phyloP scores from a whole-genome alignment of 2,888 invertebrate genomes.

The Volucella inanis region DNA sequence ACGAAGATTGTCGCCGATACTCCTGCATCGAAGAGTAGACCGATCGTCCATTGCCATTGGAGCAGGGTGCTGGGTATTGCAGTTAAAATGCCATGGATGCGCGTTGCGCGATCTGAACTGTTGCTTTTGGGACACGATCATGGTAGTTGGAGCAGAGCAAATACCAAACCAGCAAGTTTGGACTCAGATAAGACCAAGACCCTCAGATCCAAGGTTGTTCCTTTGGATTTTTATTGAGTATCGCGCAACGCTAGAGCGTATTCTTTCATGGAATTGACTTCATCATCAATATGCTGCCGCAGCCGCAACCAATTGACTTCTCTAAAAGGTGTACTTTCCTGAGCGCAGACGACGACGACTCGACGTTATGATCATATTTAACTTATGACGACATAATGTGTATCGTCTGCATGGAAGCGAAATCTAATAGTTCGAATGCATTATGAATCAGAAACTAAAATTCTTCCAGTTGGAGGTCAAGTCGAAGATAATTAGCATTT shows the following conservation, averaged over 20 bases:
- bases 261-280: slow-evolving; percentile 67
- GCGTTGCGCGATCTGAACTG: slow-evolving; percentile 77
- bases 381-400: slow-evolving; percentile 68
- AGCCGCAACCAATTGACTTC: slow-evolving; percentile 61
- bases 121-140: slow-evolving; percentile 48
- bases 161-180: slow-evolving; percentile 75
- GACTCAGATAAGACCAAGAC: slow-evolving; percentile 66
- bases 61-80: slow-evolving; percentile 73
- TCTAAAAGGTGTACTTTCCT: slow-evolving; percentile 70
- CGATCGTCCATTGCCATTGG: slow-evolving; percentile 38
- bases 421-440: slow-evolving; percentile 25
- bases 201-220: slow-evolving; percentile 56
- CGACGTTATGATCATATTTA: slow-evolving; percentile 50
- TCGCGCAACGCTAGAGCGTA: slow-evolving; percentile 45
- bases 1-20: slow-evolving; percentile 75
- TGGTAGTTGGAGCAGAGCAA: slow-evolving; percentile 54
- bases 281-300: slow-evolving; percentile 62
- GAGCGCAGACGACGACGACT: not conserved
- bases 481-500: slow-evolving; percentile 66
- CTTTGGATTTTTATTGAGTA: slow-evolving; percentile 67
- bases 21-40: slow-evolving; percentile 57
- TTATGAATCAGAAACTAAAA: slow-evolving; percentile 47
- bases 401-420: slow-evolving; percentile 3
- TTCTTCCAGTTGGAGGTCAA: slow-evolving; percentile 48
- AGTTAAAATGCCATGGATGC: slow-evolving; percentile 76